Evolutionary conservation across 2,797 vertebrate species (phyloP), one percentile per base, ranked within the genome.

Genomic region (Enteromius thamalakanensis): DNA sequence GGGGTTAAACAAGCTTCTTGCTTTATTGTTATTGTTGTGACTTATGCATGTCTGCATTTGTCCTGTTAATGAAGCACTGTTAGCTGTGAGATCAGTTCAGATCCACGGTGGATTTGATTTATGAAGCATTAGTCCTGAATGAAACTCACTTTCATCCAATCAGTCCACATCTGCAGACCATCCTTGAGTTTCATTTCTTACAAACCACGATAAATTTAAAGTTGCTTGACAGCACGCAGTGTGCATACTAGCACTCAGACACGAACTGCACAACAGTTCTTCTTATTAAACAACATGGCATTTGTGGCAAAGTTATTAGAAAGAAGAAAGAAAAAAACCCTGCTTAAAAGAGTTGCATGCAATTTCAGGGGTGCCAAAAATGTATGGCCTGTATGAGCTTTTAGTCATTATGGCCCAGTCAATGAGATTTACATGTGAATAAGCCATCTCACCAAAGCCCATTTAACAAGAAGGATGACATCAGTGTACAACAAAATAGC

Each of bases 171-270:
- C 47, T 53, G 77, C 9, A 21, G 47, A 40, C 21, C 32, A 40
- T 55, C 32, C 21, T 19, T 69, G n/a, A 69, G 64, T 79, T 79
- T 69, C 77, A 40, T 55, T 79, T 79, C 62, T 53, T 11, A 19
- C 64, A 69, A 55, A 69, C 10, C 11, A 14, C 21, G 7, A 68
- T 26, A 17, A 3, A 72, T 14, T 9, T 14, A 6, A 37, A 40
- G 14, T 17, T 23, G 14, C 49, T 37, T n/a, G 29, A 14, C 6
- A 8, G 15, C 26, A 32, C 32, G 26, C 62, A 19, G 15, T 6
- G 10, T 17, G 53, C 2, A 6, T 9, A 5, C 3, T 2, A 1
- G 32, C 58, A 7, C 4, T 47, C 23, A 10, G 11, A n/a, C 47
- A 21, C n/a, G 10, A 26, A 49, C 62, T 67, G 19, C 45, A 34